Evolutionary conservation across 2,113 vertebrate species (phyloP), one percentile per base, ranked within the genome.

Genomic region (Motacilla alba): DNA sequence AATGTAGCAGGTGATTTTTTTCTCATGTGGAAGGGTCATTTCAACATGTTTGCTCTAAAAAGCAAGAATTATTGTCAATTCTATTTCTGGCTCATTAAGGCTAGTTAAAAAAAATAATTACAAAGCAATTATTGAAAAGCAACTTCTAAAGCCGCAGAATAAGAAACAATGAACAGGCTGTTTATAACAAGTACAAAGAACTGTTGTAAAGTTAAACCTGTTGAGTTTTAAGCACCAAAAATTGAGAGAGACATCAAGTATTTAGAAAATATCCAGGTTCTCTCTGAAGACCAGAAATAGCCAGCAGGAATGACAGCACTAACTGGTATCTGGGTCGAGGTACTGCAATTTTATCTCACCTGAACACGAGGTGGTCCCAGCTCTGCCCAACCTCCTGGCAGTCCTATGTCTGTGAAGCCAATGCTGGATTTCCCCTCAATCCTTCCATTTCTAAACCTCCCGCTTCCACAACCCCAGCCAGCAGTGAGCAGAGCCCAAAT

Each of bases 71-170:
- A 9, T 75, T 21, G 11, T 76, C 83, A 74, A 66, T 89, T 96
- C 64, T 92, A 81, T 95, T 96, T 97, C 92, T 87, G 83, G 93
- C 26, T 96, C 91, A 95, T 96, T 97, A 90, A 94, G 58, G 11
- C 37, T 37, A 74, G 73, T 95, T 83, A n/a, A 35, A 83, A 83
- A 35, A 58, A 49, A 72, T 95, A 95, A 87, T 83, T 70, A 92
- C 49, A 79, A 89, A 96, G 49, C 15, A 68, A 80, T 93, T 90
- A 76, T 53, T 93, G 83, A 86, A 97, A 95, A 96, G 22, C 58
- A 87, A 39, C 58, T 85, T 94, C 49, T 63, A 60, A 73, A 90
- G 20, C 33, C 89, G 70, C 58, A 67, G 74, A 94, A 75, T 50
- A 94, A 83, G 58, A 64, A 96, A 72, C 16, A 93, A 58, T 74